Evolutionary conservation across 2,113 vertebrate species (phyloP), one percentile per base, ranked within the genome.

Genomic region (Epinephelus fuscoguttatus): DNA sequence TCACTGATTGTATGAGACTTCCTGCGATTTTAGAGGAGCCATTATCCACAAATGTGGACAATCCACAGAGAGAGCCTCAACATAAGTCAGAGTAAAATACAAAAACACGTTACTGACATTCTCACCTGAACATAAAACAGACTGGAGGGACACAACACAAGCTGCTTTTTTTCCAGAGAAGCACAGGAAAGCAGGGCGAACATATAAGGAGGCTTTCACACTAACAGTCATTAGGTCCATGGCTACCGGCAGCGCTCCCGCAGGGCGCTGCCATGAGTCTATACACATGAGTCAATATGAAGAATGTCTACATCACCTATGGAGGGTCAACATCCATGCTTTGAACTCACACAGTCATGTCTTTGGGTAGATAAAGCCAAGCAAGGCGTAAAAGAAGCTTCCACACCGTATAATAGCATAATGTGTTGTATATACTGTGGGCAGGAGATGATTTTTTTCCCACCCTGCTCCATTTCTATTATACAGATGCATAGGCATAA

Each of bases 181-280:
- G 71, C 53, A 55, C 2, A 73, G 53, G 59, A 75, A 45, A 84
- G 75, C 49, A 21, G 71, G 61, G 66, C 9, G 57, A 3, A 66
- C 78, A 53, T 4, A 69, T 75, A 17, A 62, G 60, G 67, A 61
- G 71, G 78, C 67, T 75, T 91, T 89, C 78, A 93, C 82, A 86
- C 72, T 91, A 95, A 96, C 95, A 95, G 95, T 95, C 94, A 90
- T 85, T n/a, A 89, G 94, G 94, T 95, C 91, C 79, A 95, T 95
- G 94, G 95, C 94, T 95, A 94, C 91, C 14, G 90, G 92, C 90
- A 75, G 91, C 69, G 52, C 75, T 80, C 87, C 56, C 69, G 69
- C 75, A 81, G 64, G 79, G 84, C 40, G 49, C 82, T 53, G 78
- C 89, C 82, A 70, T 67, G 21, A 89, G 73, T 89, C 81, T 86